Evolutionary conservation across 2,113 vertebrate species (phyloP).

Genomic region (Psettodes erumei): DNA sequence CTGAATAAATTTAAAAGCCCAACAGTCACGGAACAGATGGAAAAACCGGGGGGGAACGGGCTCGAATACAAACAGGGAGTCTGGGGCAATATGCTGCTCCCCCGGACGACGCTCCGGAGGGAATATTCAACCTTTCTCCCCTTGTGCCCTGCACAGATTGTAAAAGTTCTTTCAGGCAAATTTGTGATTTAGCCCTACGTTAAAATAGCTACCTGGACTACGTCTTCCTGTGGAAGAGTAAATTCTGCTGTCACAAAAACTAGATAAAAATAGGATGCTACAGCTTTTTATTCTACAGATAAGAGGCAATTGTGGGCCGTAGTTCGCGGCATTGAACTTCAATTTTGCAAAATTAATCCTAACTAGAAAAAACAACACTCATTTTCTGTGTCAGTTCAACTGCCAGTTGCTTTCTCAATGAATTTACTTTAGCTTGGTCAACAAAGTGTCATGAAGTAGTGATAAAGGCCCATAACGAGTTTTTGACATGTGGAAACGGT

Average conservation of each 20-base stretch:
- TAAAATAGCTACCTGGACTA: not conserved
- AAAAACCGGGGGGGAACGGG: not conserved
- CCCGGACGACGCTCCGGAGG: no score
- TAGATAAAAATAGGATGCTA: not conserved
- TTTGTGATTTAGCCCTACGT: not conserved
- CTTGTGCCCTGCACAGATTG: not conserved
- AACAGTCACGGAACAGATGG: not conserved
- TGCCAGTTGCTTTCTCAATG: not conserved
- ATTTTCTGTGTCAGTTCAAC: not conserved
- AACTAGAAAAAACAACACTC: not conserved
- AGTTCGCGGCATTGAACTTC: no score
- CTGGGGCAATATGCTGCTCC: not conserved
- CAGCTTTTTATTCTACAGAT: not conserved
- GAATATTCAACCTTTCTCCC: not conserved
- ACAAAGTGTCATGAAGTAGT: not conserved
- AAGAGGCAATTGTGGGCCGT: not conserved
- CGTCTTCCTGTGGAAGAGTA: not conserved
- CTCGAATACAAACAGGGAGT: not conserved
- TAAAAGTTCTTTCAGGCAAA: not conserved
- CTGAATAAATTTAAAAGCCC: slow-evolving; percentile 24
- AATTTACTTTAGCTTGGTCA: not conserved
- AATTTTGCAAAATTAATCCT: no score
- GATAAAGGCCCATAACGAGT: not conserved
- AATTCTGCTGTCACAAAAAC: not conserved
- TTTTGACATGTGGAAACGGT: not conserved